Evolutionary conservation across 2,797 vertebrate species (phyloP).

Genomic region (Gymnoscopelus microlampas): DNA sequence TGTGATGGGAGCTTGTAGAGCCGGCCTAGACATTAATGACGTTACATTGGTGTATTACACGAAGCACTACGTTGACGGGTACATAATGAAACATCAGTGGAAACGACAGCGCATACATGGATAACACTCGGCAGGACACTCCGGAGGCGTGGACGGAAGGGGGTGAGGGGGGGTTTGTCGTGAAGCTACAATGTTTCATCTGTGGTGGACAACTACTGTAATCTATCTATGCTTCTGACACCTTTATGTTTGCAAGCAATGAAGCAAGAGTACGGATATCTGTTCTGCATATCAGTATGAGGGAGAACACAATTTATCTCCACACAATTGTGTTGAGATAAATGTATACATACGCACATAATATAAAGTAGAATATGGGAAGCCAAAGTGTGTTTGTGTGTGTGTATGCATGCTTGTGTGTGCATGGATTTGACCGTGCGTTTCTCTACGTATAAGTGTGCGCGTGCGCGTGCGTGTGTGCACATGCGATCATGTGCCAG

Average conservation of each 20-base stretch:
- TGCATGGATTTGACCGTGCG: slow-evolving; percentile 9
- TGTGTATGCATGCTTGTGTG: slow-evolving; percentile 20
- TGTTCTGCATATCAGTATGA: slow-evolving; percentile 25
- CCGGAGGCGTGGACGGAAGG: slow-evolving; percentile 24
- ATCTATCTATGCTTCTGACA: slow-evolving; percentile 50
- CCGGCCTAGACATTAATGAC: slow-evolving; percentile 59
- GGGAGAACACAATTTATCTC: not conserved
- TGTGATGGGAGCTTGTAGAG: slow-evolving; percentile 11
- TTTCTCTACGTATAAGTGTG: not conserved
- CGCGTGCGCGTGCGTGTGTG: slow-evolving; percentile 25
- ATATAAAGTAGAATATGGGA: too few species aligned
- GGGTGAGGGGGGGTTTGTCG: slow-evolving; percentile 15
- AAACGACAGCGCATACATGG: slow-evolving; percentile 30
- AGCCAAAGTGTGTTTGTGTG: slow-evolving; percentile 7
- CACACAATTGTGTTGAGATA: too few species aligned
- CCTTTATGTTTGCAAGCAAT: slow-evolving; percentile 21
- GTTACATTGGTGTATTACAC: slow-evolving; percentile 65
- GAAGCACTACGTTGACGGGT: slow-evolving; percentile 41
- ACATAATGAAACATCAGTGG: slow-evolving; percentile 62
- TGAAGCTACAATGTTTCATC: slow-evolving; percentile 39
- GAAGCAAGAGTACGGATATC: not conserved
- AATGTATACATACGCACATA: not conserved
- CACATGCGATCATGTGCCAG: slow-evolving; percentile 70
- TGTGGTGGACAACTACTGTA: slow-evolving; percentile 49
- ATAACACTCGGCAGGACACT: slow-evolving; percentile 56